Evolutionary conservation across 2,888 invertebrate genomes (phyloP), one percentile per base, ranked within the genome.

Genomic region (Polyommatus iphigenia): DNA sequence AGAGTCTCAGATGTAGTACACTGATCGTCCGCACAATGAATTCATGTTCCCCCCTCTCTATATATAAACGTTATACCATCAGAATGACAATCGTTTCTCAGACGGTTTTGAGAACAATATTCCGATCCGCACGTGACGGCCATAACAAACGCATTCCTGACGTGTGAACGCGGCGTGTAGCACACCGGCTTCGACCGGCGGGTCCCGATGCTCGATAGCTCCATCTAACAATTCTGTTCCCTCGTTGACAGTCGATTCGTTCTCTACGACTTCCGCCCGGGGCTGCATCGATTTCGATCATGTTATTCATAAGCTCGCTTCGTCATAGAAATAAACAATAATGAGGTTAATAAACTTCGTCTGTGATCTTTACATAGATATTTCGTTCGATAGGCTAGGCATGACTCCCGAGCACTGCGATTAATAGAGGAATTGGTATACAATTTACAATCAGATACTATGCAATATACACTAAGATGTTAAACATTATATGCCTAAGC

Each of bases 61-160:
- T 18, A 54, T 62, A 4, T 24, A 62, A 13, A 24, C 62, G 24
- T 13, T 62, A 24, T 5, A 24, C 62, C 81, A 80, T 79, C 80
- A 84, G 92, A 91, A 92, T 93, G 87, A 84, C 85, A 92, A 93
- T 89, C 86, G 84, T 88, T 93, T 91, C 92, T 90, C 91, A 89
- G 87, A 86, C 91, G 88, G 91, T 93, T 92, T 93, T 91, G 86
- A 91, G 92, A 92, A 93, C 91, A 88, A 92, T 92, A 86, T 92
- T 90, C 91, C 87, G 84, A 90, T 90, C 83, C 59, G 81, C 83
- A 89, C 89, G 90, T 85, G 82, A 78, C 83, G 85, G 81, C 87
- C 90, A 90, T 93, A 88, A 87, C 86, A 90, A 93, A 90, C 82
- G 79, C 77, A 92, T 93, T 90, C 92, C 90, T 54, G 80, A 87